Evolutionary conservation across 35 echinoderm and acorn worm genomes (phyloP), one percentile per base, ranked within the genome.

Genomic region (Lytechinus pictus): DNA sequence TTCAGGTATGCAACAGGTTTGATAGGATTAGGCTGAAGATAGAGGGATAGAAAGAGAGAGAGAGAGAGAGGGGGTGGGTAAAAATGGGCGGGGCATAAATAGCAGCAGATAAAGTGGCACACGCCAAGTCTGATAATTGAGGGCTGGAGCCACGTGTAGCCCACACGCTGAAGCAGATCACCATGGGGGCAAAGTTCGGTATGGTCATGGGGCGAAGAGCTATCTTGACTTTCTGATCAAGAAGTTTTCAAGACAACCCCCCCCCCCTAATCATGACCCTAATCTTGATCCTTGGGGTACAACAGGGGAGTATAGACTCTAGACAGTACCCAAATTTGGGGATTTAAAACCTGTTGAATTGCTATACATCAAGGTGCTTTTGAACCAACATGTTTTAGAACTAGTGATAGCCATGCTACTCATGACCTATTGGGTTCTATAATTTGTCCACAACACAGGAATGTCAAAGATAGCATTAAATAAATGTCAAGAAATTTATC

Each of bases 51-150:
- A 90, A 29, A 90, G n/a, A 13, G 88, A 90, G 3, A 9, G 52
- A 9, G 24, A 29, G 52, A 44, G 24, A 9, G 9, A 9, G 16
- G 87, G 21, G 27, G 87, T 19, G 87, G 21, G 88, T 9, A 27
- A 21, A 27, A 33, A 33, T 90, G 88, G 88, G 52, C 52, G 52
- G 88, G 28, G 88, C 29, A 54, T 90, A 54, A 54, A 90, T 44
- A 90, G 28, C 52, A 8, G 88, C 14, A 52, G 88, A 90, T 52
- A 90, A n/a, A 54, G 29, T 90, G 88, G 88, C 88, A 90, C 88
- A 90, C 88, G 88, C 88, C 88, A 90, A 4, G 86, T 28, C 28
- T 52, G 88, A 90, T 44, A 54, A 52, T 12, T 5, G 5, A 54
- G 24, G 52, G 88, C 29, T 13, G 29, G n/a, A 12, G 28, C 88